Evolutionary conservation across 2,113 vertebrate species (phyloP).

Genomic region (Leptobrachium leishanense): DNA sequence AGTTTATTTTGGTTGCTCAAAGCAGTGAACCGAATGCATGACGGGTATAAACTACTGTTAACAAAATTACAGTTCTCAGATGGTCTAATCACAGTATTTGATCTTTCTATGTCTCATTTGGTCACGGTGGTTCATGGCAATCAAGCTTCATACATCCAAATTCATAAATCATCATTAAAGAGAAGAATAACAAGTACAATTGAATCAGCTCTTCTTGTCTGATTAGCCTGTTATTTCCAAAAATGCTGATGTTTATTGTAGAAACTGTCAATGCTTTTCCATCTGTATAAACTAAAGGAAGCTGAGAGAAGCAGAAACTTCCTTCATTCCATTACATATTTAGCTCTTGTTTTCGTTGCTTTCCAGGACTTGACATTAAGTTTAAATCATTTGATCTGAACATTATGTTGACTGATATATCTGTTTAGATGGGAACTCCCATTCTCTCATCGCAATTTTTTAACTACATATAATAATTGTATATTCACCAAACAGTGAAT

Average conservation of each 20-base stretch:
- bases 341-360: background rate
- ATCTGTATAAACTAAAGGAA: conserved; percentile 43
- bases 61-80: conserved; percentile 43
- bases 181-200: conserved; percentile 36
- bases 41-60: conserved; percentile 7
- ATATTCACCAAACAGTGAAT: no score
- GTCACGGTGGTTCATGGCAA: conserved; percentile 32
- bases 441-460: no score
- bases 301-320: conserved; percentile 22
- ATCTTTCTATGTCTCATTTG: conserved; percentile 43
- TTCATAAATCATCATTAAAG: conserved; percentile 47
- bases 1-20: conserved; percentile 20
- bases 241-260: conserved; percentile 45
- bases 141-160: conserved; percentile 41
- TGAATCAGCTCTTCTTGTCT: conserved; percentile 44
- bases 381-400: background rate
- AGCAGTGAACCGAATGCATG: conserved; percentile 16
- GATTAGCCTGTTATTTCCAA: conserved; percentile 41
- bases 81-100: conserved; percentile 46
- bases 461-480: no score
- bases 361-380: background rate
- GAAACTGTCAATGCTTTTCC: conserved; percentile 8
- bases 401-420: background rate
- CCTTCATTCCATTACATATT: background rate
- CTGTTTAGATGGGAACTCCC: no score